Percentiles rank a stretch among this genome's conserved stretches.
phyloP scores from a whole-genome alignment of 2,797 vertebrate species.

The Rhinogobio ventralis region DNA sequence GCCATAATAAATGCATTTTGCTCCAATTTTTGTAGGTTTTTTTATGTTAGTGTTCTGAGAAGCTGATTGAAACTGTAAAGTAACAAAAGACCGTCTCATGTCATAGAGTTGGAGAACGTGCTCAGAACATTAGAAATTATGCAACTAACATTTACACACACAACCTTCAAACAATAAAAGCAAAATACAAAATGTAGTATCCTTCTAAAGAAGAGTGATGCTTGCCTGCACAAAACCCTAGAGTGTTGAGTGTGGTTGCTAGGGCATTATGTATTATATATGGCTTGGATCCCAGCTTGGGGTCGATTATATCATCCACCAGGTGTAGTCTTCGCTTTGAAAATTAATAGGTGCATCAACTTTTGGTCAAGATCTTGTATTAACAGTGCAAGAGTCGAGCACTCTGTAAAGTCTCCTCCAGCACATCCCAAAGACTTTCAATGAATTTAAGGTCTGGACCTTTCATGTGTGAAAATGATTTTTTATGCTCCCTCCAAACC shows the following conservation, averaged over 20 bases:
- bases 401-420: no score
- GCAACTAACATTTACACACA: neutral
- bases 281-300: neutral
- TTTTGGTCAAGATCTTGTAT: neutral
- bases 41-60: conserved; percentile 7
- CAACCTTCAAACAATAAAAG: neutral
- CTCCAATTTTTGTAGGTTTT: neutral
- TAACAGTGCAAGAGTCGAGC: no score
- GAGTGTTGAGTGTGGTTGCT: neutral
- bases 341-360: neutral
- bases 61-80: conserved; percentile 15
- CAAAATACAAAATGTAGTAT: neutral
- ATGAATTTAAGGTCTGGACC: no score
- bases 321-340: neutral
- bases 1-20: neutral
- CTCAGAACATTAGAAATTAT: neutral
- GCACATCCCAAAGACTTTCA: no score
- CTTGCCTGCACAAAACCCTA: neutral
- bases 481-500: neutral
- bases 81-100: neutral
- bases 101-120: neutral
- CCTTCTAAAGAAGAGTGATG: neutral
- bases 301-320: neutral
- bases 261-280: neutral
- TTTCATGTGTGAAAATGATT: no score